Conservation (phyloP, 2,113 vertebrate genomes). For the Leiothrix lutea region DNA sequence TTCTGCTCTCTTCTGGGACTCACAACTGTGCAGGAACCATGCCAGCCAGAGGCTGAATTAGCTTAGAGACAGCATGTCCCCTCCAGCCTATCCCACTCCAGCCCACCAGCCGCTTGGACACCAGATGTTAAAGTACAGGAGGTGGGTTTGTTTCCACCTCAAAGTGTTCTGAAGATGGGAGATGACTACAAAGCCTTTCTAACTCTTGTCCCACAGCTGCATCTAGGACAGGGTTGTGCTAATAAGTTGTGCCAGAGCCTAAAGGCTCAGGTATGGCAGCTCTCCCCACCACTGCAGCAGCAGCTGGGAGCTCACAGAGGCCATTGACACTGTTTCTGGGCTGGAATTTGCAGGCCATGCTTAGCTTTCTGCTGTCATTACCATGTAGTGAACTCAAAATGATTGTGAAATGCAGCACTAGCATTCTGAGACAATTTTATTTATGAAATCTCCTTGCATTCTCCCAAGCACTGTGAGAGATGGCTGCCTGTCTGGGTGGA, state of each 20-base stretch:
- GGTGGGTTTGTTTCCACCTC: background rate
- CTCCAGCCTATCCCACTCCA: background rate
- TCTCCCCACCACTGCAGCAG: background rate
- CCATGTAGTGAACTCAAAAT: background rate
- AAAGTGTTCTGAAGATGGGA: background rate
- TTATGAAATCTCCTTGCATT: background rate
- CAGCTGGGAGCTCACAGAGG: background rate
- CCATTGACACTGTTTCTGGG: background rate
- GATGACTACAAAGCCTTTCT: background rate
- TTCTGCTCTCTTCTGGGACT: background rate
- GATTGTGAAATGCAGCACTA: background rate
- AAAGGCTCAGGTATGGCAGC: background rate
- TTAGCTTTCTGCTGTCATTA: background rate
- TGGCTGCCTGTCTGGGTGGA: background rate
- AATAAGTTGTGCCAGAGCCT: background rate
- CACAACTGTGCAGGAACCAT: background rate
- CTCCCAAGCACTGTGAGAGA: background rate
- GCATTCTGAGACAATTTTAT: background rate
- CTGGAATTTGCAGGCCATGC: background rate
- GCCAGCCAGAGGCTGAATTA: background rate
- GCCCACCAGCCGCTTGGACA: background rate
- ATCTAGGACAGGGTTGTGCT: background rate
- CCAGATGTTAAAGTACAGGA: background rate
- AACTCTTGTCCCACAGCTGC: background rate
- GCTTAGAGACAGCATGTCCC: background rate